Evolutionary conservation across 2,888 invertebrate genomes (phyloP), one percentile per base, ranked within the genome.

Genomic region (Drosophila quinaria): DNA sequence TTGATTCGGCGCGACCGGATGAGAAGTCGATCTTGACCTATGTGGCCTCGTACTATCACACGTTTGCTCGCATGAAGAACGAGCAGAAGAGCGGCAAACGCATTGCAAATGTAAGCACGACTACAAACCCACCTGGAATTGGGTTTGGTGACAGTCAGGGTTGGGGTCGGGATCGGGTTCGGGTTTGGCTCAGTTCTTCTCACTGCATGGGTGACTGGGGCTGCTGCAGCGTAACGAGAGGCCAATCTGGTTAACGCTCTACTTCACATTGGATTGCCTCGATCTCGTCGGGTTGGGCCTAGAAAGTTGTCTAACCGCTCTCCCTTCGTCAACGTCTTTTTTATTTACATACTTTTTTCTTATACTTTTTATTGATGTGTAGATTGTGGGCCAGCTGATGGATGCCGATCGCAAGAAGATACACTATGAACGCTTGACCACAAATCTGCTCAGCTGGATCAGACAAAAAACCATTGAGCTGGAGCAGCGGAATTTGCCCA

Each of bases 21-120:
- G 99, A 99, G 94, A 99, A 99, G 93, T 98, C 98, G 35, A 98
- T 99, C 91, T 97, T 99, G 94, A 99, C 99, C 22, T 99, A 99
- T 92, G 98, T 99, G 39, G 99, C 99, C 2, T 98, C 98, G 15
- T 99, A 99, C 93, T 99, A 99, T 93, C 99, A 99, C 94, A 98
- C 99, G 64, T 99, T 99, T 94, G 99, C 99, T 47, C 95, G 98
- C 83, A 98, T 99, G 98, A 99, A 99, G 94, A 98, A 97, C 91
- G 99, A 99, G 92, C 97, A 98, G 94, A 99, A 99, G 92, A 98
- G 98, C 83, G 99, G 99, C 35, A 95, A 98, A 88, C 95, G 99
- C 91, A 99, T 99, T 91, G 99, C 98, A 42, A 99, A 99, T 93
- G 98, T 98, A 92, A 94, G 94, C 93, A 8, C 8, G 29, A 8